Evolutionary conservation across 2,888 invertebrate genomes (phyloP), one percentile per base, ranked within the genome.

Genomic region (Dicyrtoma fusca): DNA sequence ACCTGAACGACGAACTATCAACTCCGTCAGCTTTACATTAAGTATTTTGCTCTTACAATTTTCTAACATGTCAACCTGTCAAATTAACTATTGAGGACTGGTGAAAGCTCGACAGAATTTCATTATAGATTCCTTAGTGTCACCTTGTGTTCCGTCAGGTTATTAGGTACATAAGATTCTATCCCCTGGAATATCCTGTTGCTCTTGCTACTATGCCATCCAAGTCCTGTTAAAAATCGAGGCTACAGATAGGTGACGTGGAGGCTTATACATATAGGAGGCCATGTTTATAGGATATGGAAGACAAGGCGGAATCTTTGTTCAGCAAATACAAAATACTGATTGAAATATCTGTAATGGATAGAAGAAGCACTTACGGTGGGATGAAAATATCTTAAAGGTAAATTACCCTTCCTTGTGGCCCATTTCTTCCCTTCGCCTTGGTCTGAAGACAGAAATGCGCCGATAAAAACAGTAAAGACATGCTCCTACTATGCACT

Each of bases 11-110:
- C 4, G 34, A 34, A 34, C n/a, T 42, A 21, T 17, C 8, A 34
- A 34, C n/a, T 42, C 42, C 21, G 8, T 8, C 42, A 17, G 44
- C 44, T 59, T 25, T 59, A 13, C 26, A 26, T 34, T 34, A 34
- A 34, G 34, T 34, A 34, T 34, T 42, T 53, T 51, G 2, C 8
- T 65, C 66, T 45, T 23, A 64, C n/a, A 25, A 26, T 51, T 42
- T 65, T 66, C 53, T 53, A 53, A 66, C 66, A 55, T 66, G 66
- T 34, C 53, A 44, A 53, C 66, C 66, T 66, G 66, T 66, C 66
- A 66, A 61, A 66, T 66, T 66, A 26, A 49, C 17, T 51, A 65
- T 51, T 26, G 51, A 65, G 34, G 25, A 51, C 51, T 47, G 63
- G 63, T 45, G 63, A 63, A 63, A 63, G 63, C 62, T 34, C 34